Base-by-base conservation (phyloP, 2,888 invertebrate genomes). In the Cremastobaeus sp. region DNA sequence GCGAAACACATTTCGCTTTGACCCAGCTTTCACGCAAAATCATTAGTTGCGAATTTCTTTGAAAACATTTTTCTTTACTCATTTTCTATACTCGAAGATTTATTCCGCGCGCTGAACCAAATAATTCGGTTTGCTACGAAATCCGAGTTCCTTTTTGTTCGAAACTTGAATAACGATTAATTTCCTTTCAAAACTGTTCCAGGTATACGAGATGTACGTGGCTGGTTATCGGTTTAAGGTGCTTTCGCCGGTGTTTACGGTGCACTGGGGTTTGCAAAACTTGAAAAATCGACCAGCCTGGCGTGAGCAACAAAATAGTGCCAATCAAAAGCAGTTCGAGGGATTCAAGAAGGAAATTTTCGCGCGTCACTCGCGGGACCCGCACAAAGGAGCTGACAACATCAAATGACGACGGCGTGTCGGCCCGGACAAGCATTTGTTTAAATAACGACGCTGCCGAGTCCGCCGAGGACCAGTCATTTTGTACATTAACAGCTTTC, bases 121-220 rank as follows among this genome's bases (percentile, higher is more conserved):
- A n/a, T n/a, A n/a, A n/a, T n/a, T n/a, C n/a, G n/a, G n/a, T n/a
- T n/a, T n/a, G n/a, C n/a, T n/a, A n/a, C n/a, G n/a, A n/a, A n/a
- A n/a, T n/a, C n/a, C n/a, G n/a, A n/a, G n/a, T n/a, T n/a, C n/a
- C n/a, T n/a, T n/a, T n/a, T n/a, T n/a, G n/a, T n/a, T n/a, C n/a
- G n/a, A n/a, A n/a, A n/a, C n/a, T n/a, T n/a, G n/a, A n/a, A n/a
- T n/a, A n/a, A n/a, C n/a, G n/a, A n/a, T n/a, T n/a, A n/a, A n/a
- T n/a, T n/a, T n/a, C n/a, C n/a, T n/a, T n/a, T n/a, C n/a, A n/a
- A n/a, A n/a, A n/a, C n/a, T n/a, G n/a, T 88, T 88, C 5, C 89
- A 96, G 96, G 96, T 96, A 30, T 96, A 96, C 89, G 96, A 97
- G 89, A 96, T 96, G 94, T 95, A 92, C 85, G 92, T 96, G 21